Evolutionary conservation across 2,797 vertebrate species (phyloP), one percentile per base, ranked within the genome.

Genomic region (Gorsachius magnificus): DNA sequence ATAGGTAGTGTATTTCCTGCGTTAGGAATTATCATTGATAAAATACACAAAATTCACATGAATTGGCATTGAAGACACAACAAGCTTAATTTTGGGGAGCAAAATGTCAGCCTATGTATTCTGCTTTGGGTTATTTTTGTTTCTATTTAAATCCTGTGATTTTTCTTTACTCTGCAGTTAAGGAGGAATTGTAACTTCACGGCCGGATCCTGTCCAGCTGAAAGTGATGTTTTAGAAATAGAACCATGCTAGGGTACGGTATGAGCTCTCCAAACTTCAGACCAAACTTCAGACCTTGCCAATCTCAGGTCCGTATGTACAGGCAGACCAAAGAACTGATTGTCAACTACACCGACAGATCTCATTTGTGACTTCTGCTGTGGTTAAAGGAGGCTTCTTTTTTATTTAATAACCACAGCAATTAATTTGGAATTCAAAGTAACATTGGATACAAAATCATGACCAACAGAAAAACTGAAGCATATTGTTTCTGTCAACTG

Each of bases 351-450:
- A 33, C 35, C 45, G 31, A 79, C 61, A 78, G 60, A 72, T 36
- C 31, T 77, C 24, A 65, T 79, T 79, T 36, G 65, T 79, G 21
- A 43, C 24, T 89, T 81, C 50, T 72, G 11, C 16, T 84, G 36
- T 38, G 28, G 22, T 58, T 93, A 66, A 78, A 2, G 20, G 13
- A 78, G 19, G 19, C 28, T 78, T 78, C 8, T 76, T 61, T 88
- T 64, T 25, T 16, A 9, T 72, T 84, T 56, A 80, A 60, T 66
- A 85, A 41, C 19, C 13, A 48, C 13, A 66, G 7, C 0, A 2
- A 80, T 91, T 91, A 83, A 68, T 80, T 41, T 77, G 38, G 58
- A 89, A 88, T 92, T 93, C 58, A 77, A 89, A 83, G 38, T 66
- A 78, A 10, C 3, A 0, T 21, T 82, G 36, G 19, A 92, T 48